Conservation (phyloP, 2,888 invertebrate genomes). For the Byasa hedistus region DNA sequence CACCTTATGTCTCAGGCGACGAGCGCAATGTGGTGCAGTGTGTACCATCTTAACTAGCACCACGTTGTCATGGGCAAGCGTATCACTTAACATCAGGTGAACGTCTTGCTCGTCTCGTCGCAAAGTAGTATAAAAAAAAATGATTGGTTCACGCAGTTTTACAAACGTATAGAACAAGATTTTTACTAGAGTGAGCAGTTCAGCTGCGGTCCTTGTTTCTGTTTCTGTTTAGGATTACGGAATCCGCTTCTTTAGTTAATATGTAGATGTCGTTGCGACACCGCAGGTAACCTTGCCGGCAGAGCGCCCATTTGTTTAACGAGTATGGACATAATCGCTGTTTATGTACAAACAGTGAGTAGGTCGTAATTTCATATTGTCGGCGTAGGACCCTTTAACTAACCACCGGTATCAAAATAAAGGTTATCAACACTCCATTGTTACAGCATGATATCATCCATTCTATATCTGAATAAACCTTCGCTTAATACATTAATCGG, state of each 20-base stretch:
- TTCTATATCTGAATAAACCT: conserved; percentile 38
- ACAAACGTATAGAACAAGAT: conserved; percentile 18
- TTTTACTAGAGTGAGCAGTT: conserved; percentile 11
- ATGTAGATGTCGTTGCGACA: conserved; percentile 44
- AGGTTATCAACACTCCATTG: conserved; percentile 55
- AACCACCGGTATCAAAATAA: conserved; percentile 51
- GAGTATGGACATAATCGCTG: conserved; percentile 63
- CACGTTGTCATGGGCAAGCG: no score
- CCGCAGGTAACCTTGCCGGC: conserved; percentile 64
- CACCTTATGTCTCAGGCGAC: no score
- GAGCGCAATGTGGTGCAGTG: no score
- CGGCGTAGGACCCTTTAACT: conserved; percentile 55
- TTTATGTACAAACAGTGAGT: conserved; percentile 63
- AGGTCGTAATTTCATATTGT: conserved; percentile 69
- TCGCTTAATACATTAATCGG: conserved; percentile 39
- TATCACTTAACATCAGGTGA: no score
- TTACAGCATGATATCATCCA: conserved; percentile 32
- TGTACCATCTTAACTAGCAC: no score
- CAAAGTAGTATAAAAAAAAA: no score
- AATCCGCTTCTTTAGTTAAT: conserved; percentile 32
- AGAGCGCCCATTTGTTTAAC: conserved; percentile 60
- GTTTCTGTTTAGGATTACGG: conserved; percentile 32
- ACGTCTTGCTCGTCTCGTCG: no score
- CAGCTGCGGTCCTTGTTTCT: conserved; percentile 20
- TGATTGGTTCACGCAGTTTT: no score